Evolutionary conservation across 2,113 vertebrate species (phyloP), one percentile per base, ranked within the genome.

Genomic region (Heterotis niloticus): DNA sequence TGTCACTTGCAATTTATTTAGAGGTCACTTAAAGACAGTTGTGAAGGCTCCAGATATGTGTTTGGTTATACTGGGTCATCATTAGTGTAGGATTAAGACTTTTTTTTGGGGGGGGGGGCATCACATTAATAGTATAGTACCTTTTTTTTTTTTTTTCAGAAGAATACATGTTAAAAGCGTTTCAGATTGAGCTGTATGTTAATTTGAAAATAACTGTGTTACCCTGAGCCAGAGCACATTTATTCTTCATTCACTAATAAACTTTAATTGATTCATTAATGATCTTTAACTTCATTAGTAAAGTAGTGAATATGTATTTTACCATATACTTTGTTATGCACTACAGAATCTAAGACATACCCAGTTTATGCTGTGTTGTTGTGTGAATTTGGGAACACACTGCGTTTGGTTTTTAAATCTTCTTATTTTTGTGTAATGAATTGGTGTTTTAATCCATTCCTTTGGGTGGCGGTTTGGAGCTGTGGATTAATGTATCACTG

Each of bases 381-480:
- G 11, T n/a, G 28, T 66, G 9, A 51, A 23, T 14, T 67, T 71
- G 75, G 20, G 26, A 14, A 52, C 24, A 16, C 18, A 10, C 18
- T 62, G 23, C 51, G 10, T 28, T 56, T 44, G 64, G 28, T 73
- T 64, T 20, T 57, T 66, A 57, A 44, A 66, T 56, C 60, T 65
- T 16, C 70, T 56, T 79, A 59, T 66, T 75, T 62, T 10, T 74
- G 5, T 54, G 10, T 59, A 28, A 64, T 80, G 44, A 80, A 72
- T 14, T 66, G 17, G 51, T 80, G 52, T 20, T 24, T 26, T 79
- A 79, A 75, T 80, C 60, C 62, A 60, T 24, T 20, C 34, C 57
- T 79, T 68, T 79, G 70, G 70, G 59, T 65, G 44, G 5, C 20
- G 57, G 29, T 79, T 73, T 65, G 44, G 70, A 66, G 73, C 62